Conservation (phyloP, 2,888 invertebrate species). For the Caenorhabditis sp. region DNA sequence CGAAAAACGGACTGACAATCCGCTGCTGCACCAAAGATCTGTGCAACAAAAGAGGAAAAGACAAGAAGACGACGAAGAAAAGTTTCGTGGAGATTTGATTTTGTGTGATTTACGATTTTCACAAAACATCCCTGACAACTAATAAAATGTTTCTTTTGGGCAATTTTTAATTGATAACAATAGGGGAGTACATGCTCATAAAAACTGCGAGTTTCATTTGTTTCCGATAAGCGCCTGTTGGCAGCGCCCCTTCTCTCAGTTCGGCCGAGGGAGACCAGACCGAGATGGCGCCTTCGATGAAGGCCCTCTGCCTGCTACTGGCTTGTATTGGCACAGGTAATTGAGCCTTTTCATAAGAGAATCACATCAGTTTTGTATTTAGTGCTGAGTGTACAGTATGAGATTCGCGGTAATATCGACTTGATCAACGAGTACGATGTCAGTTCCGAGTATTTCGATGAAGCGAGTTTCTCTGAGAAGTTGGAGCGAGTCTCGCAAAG, state of each 20-base stretch:
- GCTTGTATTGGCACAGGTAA: conserved; percentile 25
- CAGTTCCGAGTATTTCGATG: conserved; percentile 40
- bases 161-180: conserved; percentile 40
- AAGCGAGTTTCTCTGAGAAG: conserved; percentile 33
- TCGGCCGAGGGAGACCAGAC: conserved; percentile 31
- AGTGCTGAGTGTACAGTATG: conserved; percentile 44
- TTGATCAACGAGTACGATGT: conserved; percentile 48
- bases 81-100: background rate
- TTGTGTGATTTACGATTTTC: conserved; percentile 3
- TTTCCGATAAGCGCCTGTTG: conserved; percentile 44
- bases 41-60: too few species aligned
- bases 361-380: background rate
- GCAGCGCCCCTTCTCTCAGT: conserved; percentile 26
- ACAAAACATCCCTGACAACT: conserved; percentile 13
- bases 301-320: conserved; percentile 41
- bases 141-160: conserved; percentile 39
- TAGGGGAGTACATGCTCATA: conserved; percentile 48
- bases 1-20: conserved; percentile 13
- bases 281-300: conserved; percentile 33
- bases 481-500: conserved; percentile 22
- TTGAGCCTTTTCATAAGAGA: background rate
- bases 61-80: conserved; percentile 3
- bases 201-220: conserved; percentile 38
- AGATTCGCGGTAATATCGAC: conserved; percentile 57
- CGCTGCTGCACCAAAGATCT: conserved; percentile 32